Evolutionary conservation across 2,797 vertebrate species (phyloP), one percentile per base, ranked within the genome.

Genomic region (Xenopus petersii): DNA sequence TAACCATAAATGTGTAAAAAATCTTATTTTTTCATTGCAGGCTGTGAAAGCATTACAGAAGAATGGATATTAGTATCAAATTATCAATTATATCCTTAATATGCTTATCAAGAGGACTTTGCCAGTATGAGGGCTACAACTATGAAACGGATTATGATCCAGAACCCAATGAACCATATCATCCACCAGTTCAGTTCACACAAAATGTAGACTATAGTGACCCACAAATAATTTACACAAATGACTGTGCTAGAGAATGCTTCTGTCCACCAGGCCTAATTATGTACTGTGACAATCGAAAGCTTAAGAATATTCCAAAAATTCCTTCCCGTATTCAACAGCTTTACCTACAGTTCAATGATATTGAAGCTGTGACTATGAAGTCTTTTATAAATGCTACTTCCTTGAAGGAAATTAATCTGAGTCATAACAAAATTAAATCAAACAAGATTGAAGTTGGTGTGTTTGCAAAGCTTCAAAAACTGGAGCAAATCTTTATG

Each of bases 251-350:
- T 73, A 86, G 64, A 12, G 92, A 94, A 84, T 94, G 93, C 66
- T 92, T 89, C 26, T 93, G 93, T 26, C 86, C 92, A 59, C 76
- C 81, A 70, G 83, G 86, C 58, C 91, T 85, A 60, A 90, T 89
- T 11, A 94, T 94, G 92, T 92, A 93, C 74, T 94, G 92, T 59
- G 91, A 93, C 17, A 86, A 90, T 67, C 85, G 90, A 26, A 83
- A 91, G 46, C 91, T 94, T 61, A 90, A 88, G 80, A 75, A 21
- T 3, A 88, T 94, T 51, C 93, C 93, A 48, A 84, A 83, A 24
- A 88, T 94, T 64, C 92, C 91, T 0, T 63, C 24, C 1, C 89
- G 92, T 0, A 75, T 92, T 73, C 89, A 88, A 55, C 91, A 94
- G 54, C 87, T 94, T 24, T 90, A 93, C 49, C 84, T 93, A 56